Percentiles rank a stretch among this genome's conserved stretches.
Evolutionary conservation across 2,888 invertebrate genomes (phyloP).

Genomic region (Thysanoteuthis rhombus): DNA sequence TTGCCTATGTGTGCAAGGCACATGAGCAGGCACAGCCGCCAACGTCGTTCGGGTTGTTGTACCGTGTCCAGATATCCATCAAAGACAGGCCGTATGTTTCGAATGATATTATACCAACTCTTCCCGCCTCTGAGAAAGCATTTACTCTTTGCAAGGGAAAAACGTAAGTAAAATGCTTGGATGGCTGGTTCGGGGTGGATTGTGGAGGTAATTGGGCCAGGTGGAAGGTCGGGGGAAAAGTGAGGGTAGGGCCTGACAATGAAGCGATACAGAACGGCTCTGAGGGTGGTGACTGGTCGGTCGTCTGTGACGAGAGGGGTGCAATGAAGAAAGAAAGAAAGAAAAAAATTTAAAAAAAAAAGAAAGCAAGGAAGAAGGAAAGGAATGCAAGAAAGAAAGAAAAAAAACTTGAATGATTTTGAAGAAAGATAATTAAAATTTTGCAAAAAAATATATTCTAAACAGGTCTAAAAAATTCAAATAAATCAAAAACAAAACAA

Average conservation of each 20-base stretch:
- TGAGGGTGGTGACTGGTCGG: not conserved
- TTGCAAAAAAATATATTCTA: not conserved
- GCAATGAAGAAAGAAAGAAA: not conserved
- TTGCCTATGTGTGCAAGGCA: conserved; percentile 29
- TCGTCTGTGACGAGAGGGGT: not conserved
- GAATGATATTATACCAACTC: conserved; percentile 60
- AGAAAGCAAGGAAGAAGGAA: not conserved
- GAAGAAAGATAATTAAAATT: not conserved
- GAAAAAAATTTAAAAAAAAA: not conserved
- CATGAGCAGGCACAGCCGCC: conserved; percentile 27
- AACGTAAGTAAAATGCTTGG: conserved; percentile 50
- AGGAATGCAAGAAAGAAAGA: not conserved
- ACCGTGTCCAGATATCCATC: conserved; percentile 40
- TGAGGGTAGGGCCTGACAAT: not conserved
- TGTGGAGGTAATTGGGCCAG: not conserved
- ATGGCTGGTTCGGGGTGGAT: not conserved
- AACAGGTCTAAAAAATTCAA: not conserved
- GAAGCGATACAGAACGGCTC: not conserved
- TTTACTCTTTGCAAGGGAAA: conserved; percentile 54
- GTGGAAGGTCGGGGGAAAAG: not conserved
- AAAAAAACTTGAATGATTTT: not conserved
- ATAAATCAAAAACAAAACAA: not conserved
- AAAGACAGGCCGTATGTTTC: conserved; percentile 58
- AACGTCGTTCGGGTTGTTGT: conserved; percentile 32
- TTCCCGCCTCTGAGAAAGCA: conserved; percentile 60